Evolutionary conservation across 2,888 invertebrate genomes (phyloP).

Genomic region (Coelinius sp.): DNA sequence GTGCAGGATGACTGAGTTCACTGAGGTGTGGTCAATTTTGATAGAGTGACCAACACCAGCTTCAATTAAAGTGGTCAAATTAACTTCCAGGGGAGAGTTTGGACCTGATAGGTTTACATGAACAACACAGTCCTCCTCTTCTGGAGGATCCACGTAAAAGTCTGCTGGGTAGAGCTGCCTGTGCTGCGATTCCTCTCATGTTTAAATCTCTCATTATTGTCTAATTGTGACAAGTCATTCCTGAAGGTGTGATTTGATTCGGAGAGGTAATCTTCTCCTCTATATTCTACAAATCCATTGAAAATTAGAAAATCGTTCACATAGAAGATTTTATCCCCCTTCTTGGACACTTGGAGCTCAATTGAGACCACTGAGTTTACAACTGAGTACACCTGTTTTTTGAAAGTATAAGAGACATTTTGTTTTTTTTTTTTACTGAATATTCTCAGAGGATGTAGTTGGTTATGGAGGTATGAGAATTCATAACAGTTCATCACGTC

Average conservation of each 20-base stretch:
- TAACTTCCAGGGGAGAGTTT: conserved; percentile 83
- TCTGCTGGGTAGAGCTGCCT: conserved; percentile 48
- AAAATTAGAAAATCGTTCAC: conserved; percentile 79
- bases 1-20: conserved; percentile 89
- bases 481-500: too few relatives aligned
- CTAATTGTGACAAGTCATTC: conserved; percentile 62
- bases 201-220: too few relatives aligned
- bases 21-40: conserved; percentile 82
- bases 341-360: conserved; percentile 71
- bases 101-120: conserved; percentile 81
- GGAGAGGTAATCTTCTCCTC: conserved; percentile 85
- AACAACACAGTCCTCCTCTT: conserved; percentile 65
- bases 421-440: too few relatives aligned
- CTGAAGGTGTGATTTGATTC: conserved; percentile 67
- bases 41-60: conserved; percentile 76
- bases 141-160: conserved; percentile 60
- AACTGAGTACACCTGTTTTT: conserved; percentile 84
- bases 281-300: conserved; percentile 76
- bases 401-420: too few relatives aligned
- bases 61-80: conserved; percentile 76
- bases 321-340: conserved; percentile 64
- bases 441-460: too few relatives aligned
- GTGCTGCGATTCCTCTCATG: conserved; percentile 59
- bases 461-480: too few relatives aligned
- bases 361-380: conserved; percentile 82